phyloP scores from a whole-genome alignment of 2,797 vertebrate genomes.

The Hybognathus amarus region DNA sequence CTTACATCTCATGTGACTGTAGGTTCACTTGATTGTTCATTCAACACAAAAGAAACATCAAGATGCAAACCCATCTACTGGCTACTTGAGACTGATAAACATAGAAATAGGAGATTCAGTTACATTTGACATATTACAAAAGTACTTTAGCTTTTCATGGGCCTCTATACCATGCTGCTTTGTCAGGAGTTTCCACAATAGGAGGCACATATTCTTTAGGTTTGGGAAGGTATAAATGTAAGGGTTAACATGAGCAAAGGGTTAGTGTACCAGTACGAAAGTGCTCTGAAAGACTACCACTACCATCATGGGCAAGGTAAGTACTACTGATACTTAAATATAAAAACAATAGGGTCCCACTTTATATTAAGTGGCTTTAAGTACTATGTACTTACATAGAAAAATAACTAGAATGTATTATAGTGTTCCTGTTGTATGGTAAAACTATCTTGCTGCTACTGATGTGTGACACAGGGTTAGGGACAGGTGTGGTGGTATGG shows the following conservation, averaged over 20 bases:
- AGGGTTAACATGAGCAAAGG: conserved; percentile 64
- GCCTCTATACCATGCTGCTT: conserved; percentile 70
- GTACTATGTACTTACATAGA: no score
- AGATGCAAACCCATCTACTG: not conserved
- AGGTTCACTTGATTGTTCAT: not conserved
- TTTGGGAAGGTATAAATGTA: conserved; percentile 72
- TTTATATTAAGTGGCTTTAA: no score
- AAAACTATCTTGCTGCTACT: no score
- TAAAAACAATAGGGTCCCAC: no score
- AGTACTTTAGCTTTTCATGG: conserved; percentile 55
- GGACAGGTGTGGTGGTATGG: no score
- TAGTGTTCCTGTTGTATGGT: no score
- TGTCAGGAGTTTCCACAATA: conserved; percentile 75
- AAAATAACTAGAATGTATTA: no score
- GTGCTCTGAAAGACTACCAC: conserved; percentile 17
- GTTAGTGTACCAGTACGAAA: conserved; percentile 65
- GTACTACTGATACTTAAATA: not conserved
- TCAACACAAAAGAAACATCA: not conserved
- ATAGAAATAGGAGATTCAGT: conserved; percentile 57
- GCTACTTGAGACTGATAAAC: not conserved
- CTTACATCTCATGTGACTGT: not conserved
- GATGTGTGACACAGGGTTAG: no score
- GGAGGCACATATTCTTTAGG: conserved; percentile 67
- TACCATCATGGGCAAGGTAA: conserved; percentile 54
- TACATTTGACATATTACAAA: conserved; percentile 65